Base-by-base conservation (phyloP, 2,797 vertebrate genomes). In the Clamator glandarius region DNA sequence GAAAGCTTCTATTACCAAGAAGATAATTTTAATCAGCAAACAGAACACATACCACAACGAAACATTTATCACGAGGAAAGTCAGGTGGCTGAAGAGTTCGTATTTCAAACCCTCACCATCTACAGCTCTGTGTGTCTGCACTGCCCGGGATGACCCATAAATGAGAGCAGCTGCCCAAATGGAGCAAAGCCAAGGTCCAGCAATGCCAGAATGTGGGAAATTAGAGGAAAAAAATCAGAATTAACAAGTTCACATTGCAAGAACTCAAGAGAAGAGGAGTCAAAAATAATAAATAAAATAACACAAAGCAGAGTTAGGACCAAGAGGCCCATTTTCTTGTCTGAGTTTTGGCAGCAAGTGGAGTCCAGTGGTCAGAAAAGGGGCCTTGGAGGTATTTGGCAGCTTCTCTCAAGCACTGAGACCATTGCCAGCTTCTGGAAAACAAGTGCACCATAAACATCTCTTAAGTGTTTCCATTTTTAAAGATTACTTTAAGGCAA, bases 21-120 rank as follows among this genome's bases (percentile, higher is more conserved):
- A 95, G 79, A 80, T 87, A 3, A 31, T 89, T 93, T 67, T 70
- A 69, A 95, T 87, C 92, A 95, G 81, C 79, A 31, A 77, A 64
- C 50, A 68, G 54, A 81, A 91, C 81, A 46, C 82, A 68, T 5
- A 9, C 21, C 82, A 58, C 52, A 41, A 58, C n/a, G 72, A 64
- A 92, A 44, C 41, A 6, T 35, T 79, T 12, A 18, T 67, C 2
- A 0, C 44, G 25, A 83, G 55, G 54, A 2, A 78, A 78, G 35
- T 64, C 59, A 63, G 81, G 31, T 15, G 52, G 55, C 35, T 76
- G 59, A 50, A 48, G 59, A 50, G n/a, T 48, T 74, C 1, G 0
- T 61, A 15, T 33, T 52, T 64, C 84, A 64, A 66, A 3, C 10
- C 54, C 59, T 62, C 1, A 0, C 59, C 31, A n/a, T 7, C 18